Evolutionary conservation across 2,113 vertebrate genomes (phyloP), one percentile per base, ranked within the genome.

Genomic region (Pelobates fuscus): DNA sequence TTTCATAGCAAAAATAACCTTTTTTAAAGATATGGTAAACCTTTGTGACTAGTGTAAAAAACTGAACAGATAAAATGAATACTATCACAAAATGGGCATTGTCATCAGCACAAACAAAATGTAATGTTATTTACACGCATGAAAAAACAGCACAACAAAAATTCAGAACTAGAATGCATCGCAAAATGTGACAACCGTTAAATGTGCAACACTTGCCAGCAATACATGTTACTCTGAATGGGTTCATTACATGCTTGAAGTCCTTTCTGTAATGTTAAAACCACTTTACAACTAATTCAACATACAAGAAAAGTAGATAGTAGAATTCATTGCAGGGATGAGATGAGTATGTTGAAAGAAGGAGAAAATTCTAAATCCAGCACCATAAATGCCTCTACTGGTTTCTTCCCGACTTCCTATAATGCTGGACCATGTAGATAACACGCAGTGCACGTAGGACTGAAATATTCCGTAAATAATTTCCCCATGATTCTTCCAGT

Each of bases 191-290:
- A 15, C 15, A 17, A 49, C 12, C 5, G 44, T 18, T 44, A n/a
- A 43, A 27, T 3, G 8, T 70, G 23, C 12, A 23, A 59, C 30
- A 70, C 43, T 70, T 29, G 25, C 17, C 30, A 43, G 20, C 68
- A 59, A 43, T 26, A 69, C 24, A n/a, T 29, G 37, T 30, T 25
- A 21, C 25, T 41, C 21, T 70, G 67, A 70, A 70, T 58, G 32
- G 32, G 29, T 54, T 32, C 32, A 59, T 70, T 49, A 49, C 68
- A 70, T 70, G 68, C 68, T 70, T 70, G 49, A 69, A 37, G 49
- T 20, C 68, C 24, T 37, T 44, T 70, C 67, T 58, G 54, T 55
- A 70, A 58, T 54, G 20, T 58, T 15, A 43, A 70, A 70, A 27
- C 15, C 55, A 60, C 58, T 70, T 70, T 37, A 70, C 59, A 70